Conservation (phyloP, 2,797 vertebrate genomes). For the Malacoraja senta region DNA sequence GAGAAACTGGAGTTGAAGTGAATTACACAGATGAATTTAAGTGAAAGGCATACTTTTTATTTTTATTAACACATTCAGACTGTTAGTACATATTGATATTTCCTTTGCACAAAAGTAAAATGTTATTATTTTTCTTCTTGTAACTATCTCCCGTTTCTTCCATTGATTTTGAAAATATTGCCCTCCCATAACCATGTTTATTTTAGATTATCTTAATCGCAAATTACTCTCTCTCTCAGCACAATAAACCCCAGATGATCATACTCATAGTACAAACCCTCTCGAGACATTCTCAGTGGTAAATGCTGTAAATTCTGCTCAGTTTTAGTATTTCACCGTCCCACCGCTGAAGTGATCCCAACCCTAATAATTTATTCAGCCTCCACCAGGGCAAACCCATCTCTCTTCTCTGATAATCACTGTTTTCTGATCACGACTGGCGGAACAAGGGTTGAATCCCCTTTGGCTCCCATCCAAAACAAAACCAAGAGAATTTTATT, state of each 20-base stretch:
- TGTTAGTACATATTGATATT: background rate
- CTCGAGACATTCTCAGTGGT: background rate
- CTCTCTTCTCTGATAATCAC: background rate
- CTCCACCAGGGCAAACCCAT: background rate
- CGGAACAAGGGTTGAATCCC: background rate
- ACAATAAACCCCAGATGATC: too few species aligned
- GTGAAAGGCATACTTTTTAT: background rate
- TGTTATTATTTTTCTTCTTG: background rate
- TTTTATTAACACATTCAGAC: background rate
- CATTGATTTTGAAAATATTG: background rate
- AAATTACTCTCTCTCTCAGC: background rate
- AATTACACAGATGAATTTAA: background rate
- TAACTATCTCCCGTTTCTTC: background rate
- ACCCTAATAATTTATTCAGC: background rate
- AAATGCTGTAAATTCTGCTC: background rate
- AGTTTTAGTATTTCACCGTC: background rate
- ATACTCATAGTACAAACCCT: background rate
- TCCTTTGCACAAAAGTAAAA: constrained; percentile 3
- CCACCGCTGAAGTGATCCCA: background rate
- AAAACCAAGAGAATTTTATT: background rate
- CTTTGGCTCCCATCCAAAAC: background rate
- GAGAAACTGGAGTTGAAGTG: background rate
- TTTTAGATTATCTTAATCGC: background rate
- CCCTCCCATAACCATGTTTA: background rate
- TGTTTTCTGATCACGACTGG: background rate